These are phyloP conservation scores for Lycocorax pyrrhopterus DNA, from an alignment of 2,113 vertebrate genomes.

Conservation along the genomic window DNA sequence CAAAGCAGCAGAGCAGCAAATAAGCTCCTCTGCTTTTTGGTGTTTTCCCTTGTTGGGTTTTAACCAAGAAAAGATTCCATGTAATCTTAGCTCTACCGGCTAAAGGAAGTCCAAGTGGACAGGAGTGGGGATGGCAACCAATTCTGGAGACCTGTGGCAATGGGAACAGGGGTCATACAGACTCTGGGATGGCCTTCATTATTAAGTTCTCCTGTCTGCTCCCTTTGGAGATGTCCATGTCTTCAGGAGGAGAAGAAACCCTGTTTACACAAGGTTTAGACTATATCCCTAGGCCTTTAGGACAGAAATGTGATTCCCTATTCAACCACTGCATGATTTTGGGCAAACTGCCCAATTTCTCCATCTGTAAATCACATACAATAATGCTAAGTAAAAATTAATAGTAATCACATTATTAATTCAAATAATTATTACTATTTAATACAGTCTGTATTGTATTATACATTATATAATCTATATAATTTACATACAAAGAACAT, in stretches of 20 bases:
- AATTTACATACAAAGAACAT: not conserved
- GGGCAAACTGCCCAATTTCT: not conserved
- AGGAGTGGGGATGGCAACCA: not conserved
- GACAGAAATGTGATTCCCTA: not conserved
- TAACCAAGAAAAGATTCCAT: not conserved
- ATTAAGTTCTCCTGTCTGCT: not conserved
- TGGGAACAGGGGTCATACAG: not conserved
- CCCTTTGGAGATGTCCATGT: not conserved
- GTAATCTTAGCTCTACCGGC: not conserved
- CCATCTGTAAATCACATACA: not conserved
- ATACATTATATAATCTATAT: too few species aligned
- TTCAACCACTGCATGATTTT: not conserved
- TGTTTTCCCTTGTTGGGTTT: not conserved
- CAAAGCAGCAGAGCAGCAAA: not conserved
- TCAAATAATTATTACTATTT: not conserved
- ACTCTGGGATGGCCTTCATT: not conserved
- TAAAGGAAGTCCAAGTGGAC: not conserved
- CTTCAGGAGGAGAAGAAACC: not conserved
- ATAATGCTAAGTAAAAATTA: not conserved
- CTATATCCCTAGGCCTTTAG: not conserved
- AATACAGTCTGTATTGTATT: not conserved
- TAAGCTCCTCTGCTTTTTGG: not conserved
- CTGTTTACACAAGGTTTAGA: not conserved
- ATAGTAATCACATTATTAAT: not conserved
- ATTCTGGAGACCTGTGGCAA: not conserved